These are phyloP conservation scores for Lithophane socia DNA, from an alignment of 2,888 invertebrate species.

Conservation along the genomic window DNA sequence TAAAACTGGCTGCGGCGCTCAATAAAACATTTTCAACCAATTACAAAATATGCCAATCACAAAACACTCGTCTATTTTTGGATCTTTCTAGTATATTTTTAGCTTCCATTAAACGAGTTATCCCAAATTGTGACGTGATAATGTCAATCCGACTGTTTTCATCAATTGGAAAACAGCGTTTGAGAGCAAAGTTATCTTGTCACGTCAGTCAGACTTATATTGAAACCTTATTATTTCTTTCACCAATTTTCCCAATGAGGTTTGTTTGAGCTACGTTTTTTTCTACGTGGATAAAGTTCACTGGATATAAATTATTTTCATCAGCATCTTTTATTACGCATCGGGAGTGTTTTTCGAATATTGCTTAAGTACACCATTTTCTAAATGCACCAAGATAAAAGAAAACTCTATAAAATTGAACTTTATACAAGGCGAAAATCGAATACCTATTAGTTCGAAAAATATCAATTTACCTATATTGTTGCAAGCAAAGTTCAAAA, in stretches of 20 bases:
- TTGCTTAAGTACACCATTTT: background rate
- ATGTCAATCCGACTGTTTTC: constrained; percentile 4
- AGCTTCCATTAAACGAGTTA: background rate
- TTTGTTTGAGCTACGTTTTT: background rate
- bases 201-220: too few species aligned
- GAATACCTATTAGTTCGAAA: background rate
- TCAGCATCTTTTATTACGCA: background rate
- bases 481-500: background rate
- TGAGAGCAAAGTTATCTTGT: too few species aligned
- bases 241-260: background rate
- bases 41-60: background rate
- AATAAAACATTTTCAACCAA: background rate
- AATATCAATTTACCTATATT: background rate
- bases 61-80: background rate
- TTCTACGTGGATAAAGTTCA: background rate
- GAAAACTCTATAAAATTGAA: background rate
- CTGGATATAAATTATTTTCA: background rate
- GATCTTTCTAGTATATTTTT: background rate
- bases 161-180: background rate
- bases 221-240: background rate
- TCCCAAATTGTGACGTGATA: constrained; percentile 8
- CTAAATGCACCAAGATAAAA: background rate
- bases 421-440: background rate
- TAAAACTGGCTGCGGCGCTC: background rate
- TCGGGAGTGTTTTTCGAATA: too few species aligned